Percentiles rank a stretch among this genome's conserved stretches.
phyloP scores from a whole-genome alignment of 1,140 invertebrate genomes.

The Drosophila gunungcola region DNA sequence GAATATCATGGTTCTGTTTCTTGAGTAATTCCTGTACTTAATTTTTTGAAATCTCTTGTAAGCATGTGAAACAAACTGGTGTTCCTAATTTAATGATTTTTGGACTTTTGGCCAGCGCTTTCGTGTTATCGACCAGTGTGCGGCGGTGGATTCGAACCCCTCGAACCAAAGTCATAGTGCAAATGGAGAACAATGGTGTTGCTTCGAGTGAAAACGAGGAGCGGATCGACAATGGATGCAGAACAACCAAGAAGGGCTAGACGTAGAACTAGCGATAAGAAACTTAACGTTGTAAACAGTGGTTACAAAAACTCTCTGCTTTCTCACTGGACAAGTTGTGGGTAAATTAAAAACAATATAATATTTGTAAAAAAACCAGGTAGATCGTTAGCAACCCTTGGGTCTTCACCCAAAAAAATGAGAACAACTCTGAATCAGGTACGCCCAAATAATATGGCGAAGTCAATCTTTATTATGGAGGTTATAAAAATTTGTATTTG shows the following conservation, averaged over 20 bases:
- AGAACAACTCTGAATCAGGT: neutral
- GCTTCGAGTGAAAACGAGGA: neutral
- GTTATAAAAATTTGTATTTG: slow-evolving; percentile 12
- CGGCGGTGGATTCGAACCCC: slow-evolving; percentile 4
- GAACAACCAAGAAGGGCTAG: neutral
- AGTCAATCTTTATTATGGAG: slow-evolving; percentile 13
- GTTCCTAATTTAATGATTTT: neutral
- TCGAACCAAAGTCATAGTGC: slow-evolving; percentile 1
- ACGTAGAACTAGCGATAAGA: slow-evolving; percentile 2
- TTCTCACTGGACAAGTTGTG: neutral
- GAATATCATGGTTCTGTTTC: neutral
- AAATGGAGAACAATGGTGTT: slow-evolving; percentile 3
- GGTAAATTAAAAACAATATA: neutral
- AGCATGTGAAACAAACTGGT: neutral
- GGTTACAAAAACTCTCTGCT: neutral
- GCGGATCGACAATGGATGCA: slow-evolving; percentile 4
- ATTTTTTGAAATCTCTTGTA: neutral
- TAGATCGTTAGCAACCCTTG: neutral
- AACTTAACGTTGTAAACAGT: slow-evolving; percentile 3
- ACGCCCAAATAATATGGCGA: slow-evolving; percentile 17
- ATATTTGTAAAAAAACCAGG: neutral
- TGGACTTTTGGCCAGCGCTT: slow-evolving; percentile 1
- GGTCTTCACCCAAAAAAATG: no score
- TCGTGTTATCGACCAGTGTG: slow-evolving; percentile 9
- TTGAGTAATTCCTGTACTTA: neutral